Evolutionary conservation across 2,888 invertebrate genomes (phyloP).

Genomic region (Linhomoeus sp.): DNA sequence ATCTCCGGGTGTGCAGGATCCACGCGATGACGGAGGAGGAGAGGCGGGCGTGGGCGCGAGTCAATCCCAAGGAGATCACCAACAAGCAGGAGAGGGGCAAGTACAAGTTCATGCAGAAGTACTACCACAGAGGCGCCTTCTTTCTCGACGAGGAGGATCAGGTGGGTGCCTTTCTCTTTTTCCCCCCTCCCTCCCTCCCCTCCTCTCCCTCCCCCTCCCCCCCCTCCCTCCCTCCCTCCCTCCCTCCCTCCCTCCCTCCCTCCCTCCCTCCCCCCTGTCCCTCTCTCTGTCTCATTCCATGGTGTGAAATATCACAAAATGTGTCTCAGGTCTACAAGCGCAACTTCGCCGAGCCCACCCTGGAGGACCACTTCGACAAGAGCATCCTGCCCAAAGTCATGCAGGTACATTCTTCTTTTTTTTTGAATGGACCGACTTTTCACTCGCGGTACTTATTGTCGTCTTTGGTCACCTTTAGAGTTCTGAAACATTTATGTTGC

Average conservation of each 20-base stretch:
- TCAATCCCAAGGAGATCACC: constrained; percentile 74
- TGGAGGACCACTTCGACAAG: constrained; percentile 98
- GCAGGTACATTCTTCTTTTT: constrained; percentile 43
- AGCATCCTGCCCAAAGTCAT: constrained; percentile 95
- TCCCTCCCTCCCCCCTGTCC: too few relatives aligned
- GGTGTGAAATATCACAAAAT: neutral
- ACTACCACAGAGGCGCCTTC: constrained; percentile 97
- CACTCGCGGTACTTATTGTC: too few relatives aligned
- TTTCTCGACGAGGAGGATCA: constrained; percentile 46
- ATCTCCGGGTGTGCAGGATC: constrained; percentile 70
- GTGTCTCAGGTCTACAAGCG: constrained; percentile 47
- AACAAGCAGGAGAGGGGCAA: constrained; percentile 91
- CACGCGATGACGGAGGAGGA: constrained; percentile 91
- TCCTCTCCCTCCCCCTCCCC: neutral
- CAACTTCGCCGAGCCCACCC: constrained; percentile 79
- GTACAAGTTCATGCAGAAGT: constrained; percentile 97
- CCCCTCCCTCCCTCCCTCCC: too few relatives aligned
- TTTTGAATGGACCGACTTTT: too few relatives aligned
- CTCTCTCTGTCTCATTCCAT: neutral
- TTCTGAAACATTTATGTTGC: too few relatives aligned
- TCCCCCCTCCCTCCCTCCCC: neutral
- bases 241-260: neutral
- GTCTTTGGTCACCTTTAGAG: too few relatives aligned
- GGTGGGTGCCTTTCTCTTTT: too few relatives aligned
- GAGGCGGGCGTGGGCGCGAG: constrained; percentile 59